These are phyloP conservation scores for Gerris lacustris DNA, from an alignment of 2,888 invertebrate species.

Conservation along the genomic window DNA sequence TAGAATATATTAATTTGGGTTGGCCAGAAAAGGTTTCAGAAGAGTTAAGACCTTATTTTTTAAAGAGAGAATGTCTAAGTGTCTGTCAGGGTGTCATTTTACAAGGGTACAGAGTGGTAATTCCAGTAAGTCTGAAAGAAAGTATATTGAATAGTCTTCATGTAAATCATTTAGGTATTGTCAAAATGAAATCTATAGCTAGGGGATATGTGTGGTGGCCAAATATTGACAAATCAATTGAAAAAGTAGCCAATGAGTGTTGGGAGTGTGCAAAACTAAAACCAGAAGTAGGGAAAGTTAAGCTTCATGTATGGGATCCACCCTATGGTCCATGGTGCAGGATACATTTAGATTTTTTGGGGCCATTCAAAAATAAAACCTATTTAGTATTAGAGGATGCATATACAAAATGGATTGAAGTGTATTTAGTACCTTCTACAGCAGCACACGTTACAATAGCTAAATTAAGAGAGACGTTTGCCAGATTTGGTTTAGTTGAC, in stretches of 20 bases:
- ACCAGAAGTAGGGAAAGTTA: neutral
- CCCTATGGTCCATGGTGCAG: neutral
- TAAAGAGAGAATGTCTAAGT: slow-evolving; percentile 8
- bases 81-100: slow-evolving; percentile 12
- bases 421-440: neutral
- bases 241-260: slow-evolving; percentile 7
- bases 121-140: neutral
- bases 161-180: slow-evolving; percentile 14
- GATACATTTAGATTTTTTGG: neutral
- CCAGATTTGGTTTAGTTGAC: neutral
- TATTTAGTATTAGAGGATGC: neutral
- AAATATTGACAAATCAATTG: slow-evolving; percentile 5
- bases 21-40: slow-evolving; percentile 14
- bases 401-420: neutral
- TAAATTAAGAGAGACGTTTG: neutral
- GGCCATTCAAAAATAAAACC: slow-evolving; percentile 1
- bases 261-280: neutral
- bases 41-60: slow-evolving; percentile 11
- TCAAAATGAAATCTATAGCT: slow-evolving; percentile 11
- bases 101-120: slow-evolving; percentile 8
- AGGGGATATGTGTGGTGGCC: slow-evolving; percentile 16
- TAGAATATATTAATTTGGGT: slow-evolving; percentile 7
- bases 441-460: neutral
- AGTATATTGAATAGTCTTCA: neutral
- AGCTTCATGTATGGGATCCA: neutral